Base-by-base conservation (phyloP, 2,797 vertebrate genomes). In the Acrossocheilus wenchowensis region DNA sequence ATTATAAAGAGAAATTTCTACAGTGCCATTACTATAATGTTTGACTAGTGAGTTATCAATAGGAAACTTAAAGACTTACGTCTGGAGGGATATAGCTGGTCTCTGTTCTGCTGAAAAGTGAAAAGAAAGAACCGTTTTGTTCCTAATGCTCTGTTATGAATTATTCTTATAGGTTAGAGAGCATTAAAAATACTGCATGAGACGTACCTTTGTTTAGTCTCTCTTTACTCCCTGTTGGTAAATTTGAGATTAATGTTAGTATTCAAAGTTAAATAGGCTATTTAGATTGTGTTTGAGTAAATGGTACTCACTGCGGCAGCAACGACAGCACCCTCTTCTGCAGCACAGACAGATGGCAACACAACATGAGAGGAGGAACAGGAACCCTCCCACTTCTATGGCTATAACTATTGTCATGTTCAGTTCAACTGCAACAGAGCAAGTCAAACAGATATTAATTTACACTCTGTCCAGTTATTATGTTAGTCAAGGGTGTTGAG, bases 261-360 rank as follows among this genome's bases (percentile, higher is more conserved):
- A 14, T 82, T 66, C 26, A 57, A 43, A 68, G 52, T 62, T 48
- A 26, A 62, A 80, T 60, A 45, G 78, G 15, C 14, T 6, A 21
- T 82, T 17, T 43, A 54, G 3, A 12, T 17, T 34, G 30, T 81
- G 66, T 36, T 85, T 77, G 19, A 81, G 15, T 89, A 69, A 7
- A 79, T 5, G 45, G 26, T 62, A 88, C 86, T 88, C 72, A 85
- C 84, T 88, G 23, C 60, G 66, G 17, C 26, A 85, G 69, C 14
- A 68, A 92, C 93, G 94, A 91, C 95, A 95, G 91, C 94, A 94
- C 82, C 93, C 92, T 75, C 74, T 82, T 14, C 88, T 92, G 85
- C 89, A 90, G 87, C 94, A 95, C 30, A 94, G 85, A 82, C 94
- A 95, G 66, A 93, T 89, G 79, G 93, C 92, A 85, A 95, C 90